Conservation (phyloP, 2,888 invertebrate species). For the Trimorus sp. region DNA sequence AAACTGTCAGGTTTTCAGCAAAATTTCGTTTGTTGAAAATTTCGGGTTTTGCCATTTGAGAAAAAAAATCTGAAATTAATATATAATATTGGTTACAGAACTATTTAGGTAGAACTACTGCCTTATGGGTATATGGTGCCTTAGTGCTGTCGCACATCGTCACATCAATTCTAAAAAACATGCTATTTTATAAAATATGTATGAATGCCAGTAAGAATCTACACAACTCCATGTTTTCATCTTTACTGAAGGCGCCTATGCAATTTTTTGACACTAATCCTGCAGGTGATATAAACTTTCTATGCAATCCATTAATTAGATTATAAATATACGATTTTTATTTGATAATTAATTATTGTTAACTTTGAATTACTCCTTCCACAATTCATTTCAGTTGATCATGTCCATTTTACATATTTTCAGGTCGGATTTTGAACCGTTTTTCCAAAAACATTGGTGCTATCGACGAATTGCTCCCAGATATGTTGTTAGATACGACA, state of each 20-base stretch:
- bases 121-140: constrained; percentile 83
- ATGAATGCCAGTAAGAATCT: constrained; percentile 89
- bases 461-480: constrained; percentile 88
- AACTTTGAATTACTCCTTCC: too few species aligned
- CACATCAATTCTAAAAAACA: constrained; percentile 85
- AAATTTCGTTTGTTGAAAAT: too few species aligned
- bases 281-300: constrained; percentile 44
- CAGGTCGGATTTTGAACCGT: constrained; percentile 90
- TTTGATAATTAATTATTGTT: too few species aligned
- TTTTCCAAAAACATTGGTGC: constrained; percentile 93
- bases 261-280: constrained; percentile 87
- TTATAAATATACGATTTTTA: not conserved
- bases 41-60: too few species aligned
- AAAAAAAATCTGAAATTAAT: too few species aligned
- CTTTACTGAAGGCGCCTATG: constrained; percentile 89
- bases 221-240: constrained; percentile 90
- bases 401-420: not conserved
- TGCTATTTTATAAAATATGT: constrained; percentile 88
- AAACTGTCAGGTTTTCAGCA: too few species aligned
- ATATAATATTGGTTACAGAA: too few species aligned
- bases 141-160: constrained; percentile 85
- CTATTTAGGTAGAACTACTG: constrained; percentile 48
- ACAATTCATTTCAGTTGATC: not conserved
- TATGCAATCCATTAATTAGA: not conserved
- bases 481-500: constrained; percentile 85